Evolutionary conservation across 2,113 vertebrate species (phyloP).

Genomic region (Recurvirostra avosetta): DNA sequence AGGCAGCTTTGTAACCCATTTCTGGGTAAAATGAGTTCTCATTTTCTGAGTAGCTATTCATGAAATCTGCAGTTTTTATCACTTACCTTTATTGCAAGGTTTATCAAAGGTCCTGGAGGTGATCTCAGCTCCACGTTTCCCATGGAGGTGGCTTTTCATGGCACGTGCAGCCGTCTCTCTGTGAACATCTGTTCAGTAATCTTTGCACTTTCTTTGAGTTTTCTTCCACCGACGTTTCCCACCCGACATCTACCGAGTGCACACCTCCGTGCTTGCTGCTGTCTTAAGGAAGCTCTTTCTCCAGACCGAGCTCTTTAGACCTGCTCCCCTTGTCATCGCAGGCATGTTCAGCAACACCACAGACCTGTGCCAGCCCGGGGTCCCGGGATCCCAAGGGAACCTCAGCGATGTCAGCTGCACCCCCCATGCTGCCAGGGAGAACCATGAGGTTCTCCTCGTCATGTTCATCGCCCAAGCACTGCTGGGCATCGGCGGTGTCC

Average conservation of each 20-base stretch:
- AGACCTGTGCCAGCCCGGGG: conserved; percentile 64
- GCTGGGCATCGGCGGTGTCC: conserved; percentile 84
- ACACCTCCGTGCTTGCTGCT: background rate
- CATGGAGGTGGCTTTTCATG: background rate
- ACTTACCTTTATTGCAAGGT: no score
- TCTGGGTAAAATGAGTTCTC: background rate
- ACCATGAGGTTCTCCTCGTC: conserved; percentile 74
- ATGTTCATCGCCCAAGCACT: conserved; percentile 86
- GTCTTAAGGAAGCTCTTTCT: background rate
- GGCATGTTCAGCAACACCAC: conserved; percentile 57
- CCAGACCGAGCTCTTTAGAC: background rate
- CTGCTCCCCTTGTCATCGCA: background rate
- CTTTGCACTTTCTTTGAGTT: background rate
- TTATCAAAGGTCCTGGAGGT: background rate
- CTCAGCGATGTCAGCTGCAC: conserved; percentile 56
- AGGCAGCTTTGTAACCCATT: background rate
- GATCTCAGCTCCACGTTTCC: background rate
- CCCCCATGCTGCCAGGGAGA: background rate
- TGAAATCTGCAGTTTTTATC: background rate
- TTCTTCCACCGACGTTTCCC: background rate
- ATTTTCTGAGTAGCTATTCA: background rate
- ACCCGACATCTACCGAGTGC: no score
- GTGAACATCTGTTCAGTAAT: no score
- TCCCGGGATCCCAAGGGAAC: accelerated
- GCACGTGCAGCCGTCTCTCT: accelerated